Evolutionary conservation across 2,113 vertebrate species (phyloP).

Genomic region (Seriola rivoliana): DNA sequence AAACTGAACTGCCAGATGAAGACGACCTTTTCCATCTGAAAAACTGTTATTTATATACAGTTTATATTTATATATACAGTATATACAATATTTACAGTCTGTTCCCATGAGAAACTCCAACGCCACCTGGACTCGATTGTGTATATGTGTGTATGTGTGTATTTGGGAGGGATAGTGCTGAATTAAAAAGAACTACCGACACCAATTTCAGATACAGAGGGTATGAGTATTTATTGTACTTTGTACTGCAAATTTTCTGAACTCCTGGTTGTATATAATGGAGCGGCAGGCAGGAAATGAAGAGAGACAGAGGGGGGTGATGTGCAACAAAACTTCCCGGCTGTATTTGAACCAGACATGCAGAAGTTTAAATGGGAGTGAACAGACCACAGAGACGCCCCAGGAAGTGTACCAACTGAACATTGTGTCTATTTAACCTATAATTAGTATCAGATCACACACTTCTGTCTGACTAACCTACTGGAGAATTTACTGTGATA

Average conservation of each 20-base stretch:
- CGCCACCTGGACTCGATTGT: not conserved
- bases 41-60: no score
- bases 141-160: not conserved
- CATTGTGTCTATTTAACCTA: not conserved
- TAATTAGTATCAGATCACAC: not conserved
- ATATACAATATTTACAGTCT: no score
- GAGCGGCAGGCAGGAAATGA: not conserved
- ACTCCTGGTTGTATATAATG: no score
- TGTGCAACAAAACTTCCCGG: no score
- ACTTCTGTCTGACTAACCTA: not conserved
- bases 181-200: no score
- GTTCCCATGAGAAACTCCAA: no score
- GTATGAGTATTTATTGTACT: no score
- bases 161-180: not conserved
- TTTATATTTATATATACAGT: no score
- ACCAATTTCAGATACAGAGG: not conserved
- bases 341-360: no score
- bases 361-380: not conserved
- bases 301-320: not conserved
- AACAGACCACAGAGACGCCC: not conserved
- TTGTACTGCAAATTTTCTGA: no score
- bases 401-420: not conserved
- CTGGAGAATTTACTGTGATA: not conserved
- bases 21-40: no score
- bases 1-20: no score